Evolutionary conservation across 2,113 vertebrate species (phyloP), one percentile per base, ranked within the genome.

Genomic region (Rattus rattus): DNA sequence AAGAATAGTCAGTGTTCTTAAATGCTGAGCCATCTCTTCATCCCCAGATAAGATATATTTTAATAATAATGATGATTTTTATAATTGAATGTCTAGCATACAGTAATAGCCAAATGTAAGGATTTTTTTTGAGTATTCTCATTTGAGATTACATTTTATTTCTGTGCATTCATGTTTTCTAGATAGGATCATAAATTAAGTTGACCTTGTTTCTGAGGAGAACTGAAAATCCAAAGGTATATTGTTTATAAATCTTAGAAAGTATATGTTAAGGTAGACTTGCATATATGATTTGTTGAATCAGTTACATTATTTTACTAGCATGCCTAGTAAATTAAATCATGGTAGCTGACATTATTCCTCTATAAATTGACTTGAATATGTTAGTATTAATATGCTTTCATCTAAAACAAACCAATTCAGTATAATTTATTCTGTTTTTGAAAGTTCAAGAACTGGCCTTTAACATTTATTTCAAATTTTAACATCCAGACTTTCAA

Each of bases 71-170:
- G 33, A 84, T 94, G 36, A 72, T 85, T 94, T 97, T 96, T 92
- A 65, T 79, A 83, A 63, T 79, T 85, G 19, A 94, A 76, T 91
- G 13, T 49, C 13, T 94, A 49, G 56, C 16, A 79, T 43, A 80
- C 47, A 61, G 4, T 94, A 85, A 59, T 81, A 8, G 54, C 80
- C 20, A 20, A 81, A 94, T 94, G 92, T 20, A 97, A 36, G 30
- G 28, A 90, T 11, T 85, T 88, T 87, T 91, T 90, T 91, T 73
- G 63, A 88, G n/a, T 95, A 89, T 84, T 76, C 17, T 95, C 52
- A 95, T 22, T 47, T 95, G 56, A 92, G 76, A 86, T 93, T 95
- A 49, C 88, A 94, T 95, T 93, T 94, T 95, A 93, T 94, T 79
- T 92, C 30, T 95, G 28, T 95, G 2, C 67, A 86, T 93, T 77